phyloP scores from a whole-genome alignment of 2,797 vertebrate genomes.

The Sternotherus odoratus region DNA sequence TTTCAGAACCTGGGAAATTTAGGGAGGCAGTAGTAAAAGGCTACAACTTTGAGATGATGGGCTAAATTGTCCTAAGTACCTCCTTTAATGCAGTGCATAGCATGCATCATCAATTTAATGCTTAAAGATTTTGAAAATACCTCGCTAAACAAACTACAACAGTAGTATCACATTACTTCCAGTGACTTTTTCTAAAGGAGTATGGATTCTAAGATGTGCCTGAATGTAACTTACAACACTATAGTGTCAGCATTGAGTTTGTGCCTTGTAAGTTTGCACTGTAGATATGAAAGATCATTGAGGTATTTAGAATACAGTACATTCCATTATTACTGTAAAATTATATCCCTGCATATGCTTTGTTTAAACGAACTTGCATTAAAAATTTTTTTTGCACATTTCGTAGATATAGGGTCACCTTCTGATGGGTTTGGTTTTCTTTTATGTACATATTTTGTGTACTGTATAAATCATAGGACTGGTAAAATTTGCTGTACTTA shows the following conservation, averaged over 20 bases:
- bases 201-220: slow-evolving; percentile 55
- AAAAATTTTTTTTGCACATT: slow-evolving; percentile 80
- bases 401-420: slow-evolving; percentile 66
- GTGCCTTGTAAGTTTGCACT: slow-evolving; percentile 84
- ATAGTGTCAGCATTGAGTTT: slow-evolving; percentile 70
- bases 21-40: neutral
- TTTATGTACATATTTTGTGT: slow-evolving; percentile 76
- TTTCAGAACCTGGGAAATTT: neutral
- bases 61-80: neutral
- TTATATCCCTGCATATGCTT: slow-evolving; percentile 55
- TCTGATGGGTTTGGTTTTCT: slow-evolving; percentile 64
- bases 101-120: slow-evolving; percentile 42
- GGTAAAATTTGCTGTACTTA: slow-evolving; percentile 67
- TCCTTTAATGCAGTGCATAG: neutral
- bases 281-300: slow-evolving; percentile 36
- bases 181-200: slow-evolving; percentile 50
- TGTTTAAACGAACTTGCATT: slow-evolving; percentile 59
- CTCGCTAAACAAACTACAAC: slow-evolving; percentile 52
- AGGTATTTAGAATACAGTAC: slow-evolving; percentile 45
- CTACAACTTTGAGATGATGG: neutral
- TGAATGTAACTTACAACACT: slow-evolving; percentile 67
- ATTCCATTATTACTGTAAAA: slow-evolving; percentile 43
- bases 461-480: slow-evolving; percentile 76
- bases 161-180: slow-evolving; percentile 36
- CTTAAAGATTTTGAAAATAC: slow-evolving; percentile 59